Conservation (phyloP, 2,797 vertebrate species). For the Benthosema pterotum region DNA sequence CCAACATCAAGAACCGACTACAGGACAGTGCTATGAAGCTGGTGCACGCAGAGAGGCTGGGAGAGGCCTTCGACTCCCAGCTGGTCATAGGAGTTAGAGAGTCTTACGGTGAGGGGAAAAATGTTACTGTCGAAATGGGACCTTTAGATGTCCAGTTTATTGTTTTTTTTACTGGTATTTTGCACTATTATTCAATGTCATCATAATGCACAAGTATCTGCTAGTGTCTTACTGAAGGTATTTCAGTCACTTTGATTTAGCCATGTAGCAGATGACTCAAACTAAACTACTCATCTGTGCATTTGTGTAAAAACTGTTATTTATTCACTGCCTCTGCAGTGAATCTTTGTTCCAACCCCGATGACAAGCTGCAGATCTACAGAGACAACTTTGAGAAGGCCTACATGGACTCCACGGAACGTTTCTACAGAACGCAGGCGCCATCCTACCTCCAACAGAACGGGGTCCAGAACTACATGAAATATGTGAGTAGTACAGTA, state of each 20-base stretch:
- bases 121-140: not conserved
- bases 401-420: conserved; percentile 95
- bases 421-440: conserved; percentile 97
- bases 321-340: conserved; percentile 72
- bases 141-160: too few relatives aligned
- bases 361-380: conserved; percentile 98
- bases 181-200: not conserved
- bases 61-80: conserved; percentile 96
- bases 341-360: conserved; percentile 96
- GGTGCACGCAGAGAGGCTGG: conserved; percentile 93
- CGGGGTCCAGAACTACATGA: conserved; percentile 98
- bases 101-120: conserved; percentile 87
- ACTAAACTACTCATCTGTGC: not conserved
- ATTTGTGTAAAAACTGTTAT: not conserved
- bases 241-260: not conserved
- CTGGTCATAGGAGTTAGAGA: conserved; percentile 95
- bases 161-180: too few relatives aligned
- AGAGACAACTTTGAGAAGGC: conserved; percentile 99
- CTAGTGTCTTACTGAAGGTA: not conserved
- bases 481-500: conserved; percentile 92
- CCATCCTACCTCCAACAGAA: conserved; percentile 97
- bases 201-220: not conserved
- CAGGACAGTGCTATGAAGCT: conserved; percentile 98
- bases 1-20: conserved; percentile 95
- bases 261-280: not conserved